Conservation (phyloP, 2,113 vertebrate species). For the Bombycilla garrulus region DNA sequence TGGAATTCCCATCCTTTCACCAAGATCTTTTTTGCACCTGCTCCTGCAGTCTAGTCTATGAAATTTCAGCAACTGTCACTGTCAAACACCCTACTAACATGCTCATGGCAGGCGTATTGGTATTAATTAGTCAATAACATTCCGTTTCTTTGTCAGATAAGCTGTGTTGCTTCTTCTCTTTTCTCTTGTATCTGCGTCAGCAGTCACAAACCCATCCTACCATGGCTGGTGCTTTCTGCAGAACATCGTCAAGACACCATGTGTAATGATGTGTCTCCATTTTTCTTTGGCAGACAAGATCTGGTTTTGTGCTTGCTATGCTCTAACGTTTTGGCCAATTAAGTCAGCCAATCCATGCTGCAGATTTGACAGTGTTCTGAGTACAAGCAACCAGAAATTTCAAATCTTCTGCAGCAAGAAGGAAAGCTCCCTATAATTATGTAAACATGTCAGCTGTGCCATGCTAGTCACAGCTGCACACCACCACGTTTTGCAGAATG, state of each 20-base stretch:
- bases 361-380: not conserved
- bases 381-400: not conserved
- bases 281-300: not conserved
- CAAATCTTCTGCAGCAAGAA: not conserved
- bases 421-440: not conserved
- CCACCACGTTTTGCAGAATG: not conserved
- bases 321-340: not conserved
- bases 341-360: not conserved
- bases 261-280: not conserved
- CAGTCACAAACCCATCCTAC: not conserved
- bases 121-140: not conserved
- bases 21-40: not conserved
- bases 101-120: not conserved
- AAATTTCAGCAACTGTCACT: not conserved
- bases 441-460: not conserved
- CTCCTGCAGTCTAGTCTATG: not conserved
- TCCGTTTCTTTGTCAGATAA: not conserved
- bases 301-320: not conserved
- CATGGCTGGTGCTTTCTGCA: not conserved
- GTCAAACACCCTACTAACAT: not conserved
- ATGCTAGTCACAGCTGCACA: not conserved
- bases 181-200: not conserved
- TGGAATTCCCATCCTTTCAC: not conserved
- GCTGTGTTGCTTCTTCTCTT: not conserved
- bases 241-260: rapidly evolving